Evolutionary conservation across 2,888 invertebrate species (phyloP), one percentile per base, ranked within the genome.

Genomic region (Tetranychus piercei): DNA sequence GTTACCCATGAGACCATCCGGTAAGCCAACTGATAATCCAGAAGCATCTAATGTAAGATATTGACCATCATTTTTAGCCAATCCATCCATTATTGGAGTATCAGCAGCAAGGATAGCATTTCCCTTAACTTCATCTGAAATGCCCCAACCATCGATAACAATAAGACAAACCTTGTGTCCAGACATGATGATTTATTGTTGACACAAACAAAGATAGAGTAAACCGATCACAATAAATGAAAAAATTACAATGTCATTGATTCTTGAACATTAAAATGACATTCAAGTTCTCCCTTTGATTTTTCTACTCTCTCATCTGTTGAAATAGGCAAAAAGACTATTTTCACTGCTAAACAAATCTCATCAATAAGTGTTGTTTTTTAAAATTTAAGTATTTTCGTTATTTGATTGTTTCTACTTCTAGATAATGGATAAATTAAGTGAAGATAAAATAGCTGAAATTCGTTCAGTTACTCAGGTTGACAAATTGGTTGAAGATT

Each of bases 141-240:
- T 77, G n/a, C 83, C 83, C 83, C 83, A 83, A 7, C 83, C 83
- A 77, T 83, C 83, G 77, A 83, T 83, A 23, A 83, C 83, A 74
- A 83, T 80, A 73, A 83, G 79, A 76, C 83, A 83, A 34, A 83
- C 83, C 23, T 74, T 74, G 55, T 55, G 55, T 55, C 55, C 55
- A 55, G 55, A 34, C 34, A 34, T 34, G 34, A 4, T 34, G 34
- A 34, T 34, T 34, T 34, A 34, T 34, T 34, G 0, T 5, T 34
- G 34, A 34, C 34, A 34, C 34, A 34, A 34, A 34, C 34, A 34
- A 34, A 34, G 5, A 34, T 34, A 34, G 3, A 34, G 34, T 34
- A 34, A 34, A 34, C 3, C 34, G 34, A 34, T 4, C 34, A 34
- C 34, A 34, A 34, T 4, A 34, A 34, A 34, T 34, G 34, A 34